These are phyloP conservation scores for Blera fallax DNA, from an alignment of 2,888 invertebrate genomes.

Conservation along the genomic window DNA sequence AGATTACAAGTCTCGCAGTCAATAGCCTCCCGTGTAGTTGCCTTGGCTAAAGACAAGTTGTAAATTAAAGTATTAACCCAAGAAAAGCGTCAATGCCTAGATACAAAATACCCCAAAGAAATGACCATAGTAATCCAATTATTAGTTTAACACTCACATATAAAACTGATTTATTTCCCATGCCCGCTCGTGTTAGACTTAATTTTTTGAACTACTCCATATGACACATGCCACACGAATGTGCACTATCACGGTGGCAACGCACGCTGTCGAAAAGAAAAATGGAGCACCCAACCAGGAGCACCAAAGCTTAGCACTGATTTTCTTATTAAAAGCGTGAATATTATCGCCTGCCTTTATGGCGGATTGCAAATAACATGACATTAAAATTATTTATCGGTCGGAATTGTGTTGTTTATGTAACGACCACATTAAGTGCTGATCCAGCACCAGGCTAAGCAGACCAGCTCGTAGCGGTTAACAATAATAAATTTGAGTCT, in stretches of 20 bases:
- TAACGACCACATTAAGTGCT: constrained; percentile 59
- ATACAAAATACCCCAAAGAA: neutral
- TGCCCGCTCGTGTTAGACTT: constrained; percentile 42
- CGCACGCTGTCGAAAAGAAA: constrained; percentile 61
- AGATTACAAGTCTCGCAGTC: constrained; percentile 2
- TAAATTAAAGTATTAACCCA: constrained; percentile 29
- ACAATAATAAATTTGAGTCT: constrained; percentile 34
- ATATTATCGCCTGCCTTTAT: constrained; percentile 61
- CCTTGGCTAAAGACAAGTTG: neutral
- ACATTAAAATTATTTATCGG: constrained; percentile 67
- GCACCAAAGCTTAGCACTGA: constrained; percentile 33
- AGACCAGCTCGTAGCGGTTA: constrained; percentile 7
- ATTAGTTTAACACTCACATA: constrained; percentile 28
- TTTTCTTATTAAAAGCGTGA: constrained; percentile 59
- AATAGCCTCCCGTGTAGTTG: neutral
- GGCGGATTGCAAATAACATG: constrained; percentile 49
- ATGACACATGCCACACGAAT: constrained; percentile 69
- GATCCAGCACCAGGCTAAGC: constrained; percentile 38
- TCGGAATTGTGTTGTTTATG: constrained; percentile 59
- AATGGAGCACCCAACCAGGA: constrained; percentile 58
- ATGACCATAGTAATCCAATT: constrained; percentile 20
- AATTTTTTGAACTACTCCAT: constrained; percentile 37
- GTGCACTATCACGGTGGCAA: constrained; percentile 65
- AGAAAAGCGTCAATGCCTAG: neutral
- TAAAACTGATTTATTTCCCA: constrained; percentile 58